phyloP scores from a whole-genome alignment of 2,113 vertebrate genomes.

The Pampusana beccarii region DNA sequence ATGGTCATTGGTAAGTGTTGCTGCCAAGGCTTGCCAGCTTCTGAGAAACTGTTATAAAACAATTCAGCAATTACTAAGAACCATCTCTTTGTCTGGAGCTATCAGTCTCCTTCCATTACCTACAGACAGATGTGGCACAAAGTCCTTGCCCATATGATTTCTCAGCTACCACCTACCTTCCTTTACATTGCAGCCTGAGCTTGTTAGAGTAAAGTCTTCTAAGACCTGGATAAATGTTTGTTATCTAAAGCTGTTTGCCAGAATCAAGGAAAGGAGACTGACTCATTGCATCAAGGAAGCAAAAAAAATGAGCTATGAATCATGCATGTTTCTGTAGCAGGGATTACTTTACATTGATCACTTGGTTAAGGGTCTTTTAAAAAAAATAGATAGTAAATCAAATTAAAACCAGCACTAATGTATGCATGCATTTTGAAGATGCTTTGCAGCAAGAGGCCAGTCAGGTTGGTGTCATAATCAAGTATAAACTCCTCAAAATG shows the following conservation, averaged over 20 bases:
- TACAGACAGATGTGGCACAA: not conserved
- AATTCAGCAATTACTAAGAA: fast-evolving
- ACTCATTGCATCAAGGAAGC: not conserved
- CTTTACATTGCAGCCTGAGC: not conserved
- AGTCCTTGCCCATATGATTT: not conserved
- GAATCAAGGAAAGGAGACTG: not conserved
- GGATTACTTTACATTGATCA: not conserved
- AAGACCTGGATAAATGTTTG: not conserved
- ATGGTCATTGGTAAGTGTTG: constrained; percentile 84
- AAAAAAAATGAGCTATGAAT: not conserved
- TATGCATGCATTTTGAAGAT: not conserved
- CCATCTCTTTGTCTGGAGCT: not conserved
- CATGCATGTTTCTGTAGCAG: fast-evolving
- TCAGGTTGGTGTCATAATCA: not conserved
- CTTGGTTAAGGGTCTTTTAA: not conserved
- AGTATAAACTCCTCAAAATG: not conserved
- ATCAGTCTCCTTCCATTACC: not conserved
- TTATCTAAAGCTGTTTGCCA: not conserved
- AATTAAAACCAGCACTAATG: not conserved
- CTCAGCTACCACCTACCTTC: not conserved
- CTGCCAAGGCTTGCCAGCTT: not conserved
- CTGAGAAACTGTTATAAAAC: not conserved
- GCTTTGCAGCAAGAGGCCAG: not conserved
- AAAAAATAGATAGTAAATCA: not conserved
- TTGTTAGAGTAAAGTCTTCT: not conserved